Conservation (phyloP, 2,888 invertebrate species). For the Sisyra terminalis region DNA sequence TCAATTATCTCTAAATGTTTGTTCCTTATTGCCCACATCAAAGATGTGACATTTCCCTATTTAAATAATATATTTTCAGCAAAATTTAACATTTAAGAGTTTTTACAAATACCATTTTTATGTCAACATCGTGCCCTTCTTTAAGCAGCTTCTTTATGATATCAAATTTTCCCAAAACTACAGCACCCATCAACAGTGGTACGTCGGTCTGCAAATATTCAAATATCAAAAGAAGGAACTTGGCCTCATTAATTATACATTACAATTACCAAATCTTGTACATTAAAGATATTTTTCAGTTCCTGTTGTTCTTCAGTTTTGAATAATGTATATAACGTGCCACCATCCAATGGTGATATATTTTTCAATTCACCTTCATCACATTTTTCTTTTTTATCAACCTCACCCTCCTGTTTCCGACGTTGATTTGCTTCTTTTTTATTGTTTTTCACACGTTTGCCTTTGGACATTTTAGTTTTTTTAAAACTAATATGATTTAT, state of each 20-base stretch:
- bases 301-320: constrained; percentile 19
- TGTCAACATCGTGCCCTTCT: constrained; percentile 15
- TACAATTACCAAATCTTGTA: constrained; percentile 21
- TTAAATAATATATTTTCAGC: background rate
- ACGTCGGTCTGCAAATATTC: background rate
- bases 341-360: background rate
- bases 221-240: too few relatives aligned
- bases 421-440: constrained; percentile 8
- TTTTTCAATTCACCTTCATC: background rate
- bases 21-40: constrained; percentile 25
- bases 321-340: constrained; percentile 11
- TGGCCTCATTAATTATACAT: background rate
- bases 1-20: constrained; percentile 24
- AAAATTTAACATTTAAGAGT: background rate
- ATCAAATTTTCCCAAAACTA: constrained; percentile 17
- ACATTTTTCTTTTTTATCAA: constrained; percentile 6
- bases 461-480: constrained; percentile 13
- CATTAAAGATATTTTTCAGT: constrained; percentile 19
- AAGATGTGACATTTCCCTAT: constrained; percentile 22
- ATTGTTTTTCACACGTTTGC: constrained; percentile 10
- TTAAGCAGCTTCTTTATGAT: constrained; percentile 15
- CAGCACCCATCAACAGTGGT: constrained; percentile 15
- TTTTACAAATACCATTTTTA: constrained; percentile 7
- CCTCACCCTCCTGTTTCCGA: constrained; percentile 6
- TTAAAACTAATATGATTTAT: background rate